Base-by-base conservation (phyloP, 2,888 invertebrate genomes). In the Leucophenga maculata region DNA sequence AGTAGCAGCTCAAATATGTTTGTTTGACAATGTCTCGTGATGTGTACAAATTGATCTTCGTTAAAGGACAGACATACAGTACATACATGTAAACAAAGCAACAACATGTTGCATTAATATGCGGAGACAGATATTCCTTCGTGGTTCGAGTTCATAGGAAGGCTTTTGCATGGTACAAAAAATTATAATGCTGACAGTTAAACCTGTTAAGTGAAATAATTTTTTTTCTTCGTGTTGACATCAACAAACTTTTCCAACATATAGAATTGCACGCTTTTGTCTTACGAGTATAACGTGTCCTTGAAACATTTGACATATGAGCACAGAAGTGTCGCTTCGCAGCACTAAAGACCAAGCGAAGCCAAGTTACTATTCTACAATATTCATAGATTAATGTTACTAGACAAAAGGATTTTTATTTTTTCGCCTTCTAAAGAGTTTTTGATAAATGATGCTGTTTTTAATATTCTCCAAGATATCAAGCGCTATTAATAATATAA, bases 371-470 rank as follows among this genome's bases (percentile, higher is more conserved):
- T n/a, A n/a, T n/a, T n/a, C n/a, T n/a, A n/a, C 67, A 69, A 52
- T 72, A 39, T 50, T 71, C 69, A 74, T 77, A 80, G 80, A 84
- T 82, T 84, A 80, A 80, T 84, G 39, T 39, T 39, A 69, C 55
- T 69, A 76, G 73, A 75, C 76, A 74, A 77, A 81, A 71, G 75
- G 6, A 13, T 14, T 64, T 6, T 26, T 39, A 16, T 60, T 62
- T 46, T 59, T 62, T 46, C 14, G 8, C 22, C 14, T 9, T 14
- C 14, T 11, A 48, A 18, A 3, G 84, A 39, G 79, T 73, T 75
- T 84, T 80, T 80, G 84, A 80, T 84, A 80, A 80, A 80, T 80
- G 84, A 80, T 77, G 68, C 69, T 52, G 69, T 69, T 65, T 67
- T 67, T 46, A 18, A 50, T 50, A 57, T 26, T 26, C 14, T 1